Percentiles rank a stretch among this genome's conserved stretches.
These are phyloP conservation scores for Borostomias antarcticus DNA, from an alignment of 2,797 vertebrate species.

Conservation along the genomic window DNA sequence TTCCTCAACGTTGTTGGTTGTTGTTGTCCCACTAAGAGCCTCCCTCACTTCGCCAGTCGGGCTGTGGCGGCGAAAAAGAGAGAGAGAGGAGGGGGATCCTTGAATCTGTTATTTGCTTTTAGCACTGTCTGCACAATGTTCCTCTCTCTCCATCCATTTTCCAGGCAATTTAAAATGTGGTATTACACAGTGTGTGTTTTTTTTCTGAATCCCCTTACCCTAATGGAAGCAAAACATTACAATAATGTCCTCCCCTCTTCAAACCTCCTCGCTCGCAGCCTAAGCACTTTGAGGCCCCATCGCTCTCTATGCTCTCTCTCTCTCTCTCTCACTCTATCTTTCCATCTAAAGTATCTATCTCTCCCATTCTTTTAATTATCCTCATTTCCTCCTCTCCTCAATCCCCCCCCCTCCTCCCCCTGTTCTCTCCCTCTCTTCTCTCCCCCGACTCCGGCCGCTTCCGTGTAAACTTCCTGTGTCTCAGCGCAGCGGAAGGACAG, in stretches of 20 bases:
- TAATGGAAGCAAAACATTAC: conserved; percentile 85
- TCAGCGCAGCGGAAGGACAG: not conserved
- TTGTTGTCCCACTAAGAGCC: conserved; percentile 72
- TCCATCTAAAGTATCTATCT: conserved; percentile 34
- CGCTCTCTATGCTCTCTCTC: conserved; percentile 48
- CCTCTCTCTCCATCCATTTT: conserved; percentile 79
- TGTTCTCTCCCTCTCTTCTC: conserved; percentile 23
- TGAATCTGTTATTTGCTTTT: conserved; percentile 82
- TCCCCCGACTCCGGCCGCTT: no score
- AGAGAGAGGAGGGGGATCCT: conserved; percentile 62
- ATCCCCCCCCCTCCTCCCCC: not conserved
- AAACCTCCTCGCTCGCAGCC: conserved; percentile 77
- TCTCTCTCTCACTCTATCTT: conserved; percentile 31
- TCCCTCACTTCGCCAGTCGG: conserved; percentile 52
- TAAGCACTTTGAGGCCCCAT: conserved; percentile 78
- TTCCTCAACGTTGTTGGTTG: conserved; percentile 45
- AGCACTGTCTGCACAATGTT: conserved; percentile 80
- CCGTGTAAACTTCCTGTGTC: no score
- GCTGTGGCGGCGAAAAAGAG: not conserved
- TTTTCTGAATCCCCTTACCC: conserved; percentile 71
- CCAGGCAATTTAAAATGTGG: conserved; percentile 83
- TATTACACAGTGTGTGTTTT: conserved; percentile 69
- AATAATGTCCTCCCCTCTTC: conserved; percentile 80
- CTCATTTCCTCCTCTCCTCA: not conserved
- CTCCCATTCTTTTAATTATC: conserved; percentile 37